Percentiles rank a stretch among this genome's conserved stretches.
Conservation (phyloP, 2,113 vertebrate species). For the Ptilorrhoa leucosticta region DNA sequence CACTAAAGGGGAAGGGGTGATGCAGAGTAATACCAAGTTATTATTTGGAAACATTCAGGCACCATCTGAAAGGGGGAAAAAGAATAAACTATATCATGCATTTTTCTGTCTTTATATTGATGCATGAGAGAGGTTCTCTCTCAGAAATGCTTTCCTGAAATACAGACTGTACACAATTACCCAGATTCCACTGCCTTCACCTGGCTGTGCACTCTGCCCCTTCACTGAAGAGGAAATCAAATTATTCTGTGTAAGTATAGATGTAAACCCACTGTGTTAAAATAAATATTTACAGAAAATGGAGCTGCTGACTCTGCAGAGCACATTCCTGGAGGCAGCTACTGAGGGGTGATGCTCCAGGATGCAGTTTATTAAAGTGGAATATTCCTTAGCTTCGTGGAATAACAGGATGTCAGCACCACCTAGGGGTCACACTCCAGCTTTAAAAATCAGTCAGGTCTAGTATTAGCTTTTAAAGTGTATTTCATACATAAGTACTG, state of each 20-base stretch:
- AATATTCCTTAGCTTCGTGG: background rate
- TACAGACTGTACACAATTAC: background rate
- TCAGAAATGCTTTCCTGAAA: background rate
- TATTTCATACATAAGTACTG: background rate
- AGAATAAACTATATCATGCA: fast-evolving
- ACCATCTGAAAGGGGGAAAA: background rate
- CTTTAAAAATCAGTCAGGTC: background rate
- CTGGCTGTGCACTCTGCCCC: background rate
- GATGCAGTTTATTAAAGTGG: background rate
- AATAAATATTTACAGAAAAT: background rate
- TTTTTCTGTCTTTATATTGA: background rate
- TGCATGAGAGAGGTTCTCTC: background rate
- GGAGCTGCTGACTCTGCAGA: background rate
- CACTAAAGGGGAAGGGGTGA: background rate
- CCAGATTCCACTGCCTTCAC: background rate
- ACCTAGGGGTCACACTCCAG: background rate
- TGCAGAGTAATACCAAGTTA: background rate
- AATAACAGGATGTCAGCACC: background rate
- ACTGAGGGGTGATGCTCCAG: background rate
- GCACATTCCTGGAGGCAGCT: background rate
- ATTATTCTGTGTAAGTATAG: background rate
- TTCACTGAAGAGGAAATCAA: background rate
- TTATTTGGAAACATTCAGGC: background rate
- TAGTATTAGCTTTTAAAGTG: fast-evolving
- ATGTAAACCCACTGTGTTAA: background rate